Evolutionary conservation across 1,140 invertebrate species (phyloP), one percentile per base, ranked within the genome.

Genomic region (Anastrepha obliqua): DNA sequence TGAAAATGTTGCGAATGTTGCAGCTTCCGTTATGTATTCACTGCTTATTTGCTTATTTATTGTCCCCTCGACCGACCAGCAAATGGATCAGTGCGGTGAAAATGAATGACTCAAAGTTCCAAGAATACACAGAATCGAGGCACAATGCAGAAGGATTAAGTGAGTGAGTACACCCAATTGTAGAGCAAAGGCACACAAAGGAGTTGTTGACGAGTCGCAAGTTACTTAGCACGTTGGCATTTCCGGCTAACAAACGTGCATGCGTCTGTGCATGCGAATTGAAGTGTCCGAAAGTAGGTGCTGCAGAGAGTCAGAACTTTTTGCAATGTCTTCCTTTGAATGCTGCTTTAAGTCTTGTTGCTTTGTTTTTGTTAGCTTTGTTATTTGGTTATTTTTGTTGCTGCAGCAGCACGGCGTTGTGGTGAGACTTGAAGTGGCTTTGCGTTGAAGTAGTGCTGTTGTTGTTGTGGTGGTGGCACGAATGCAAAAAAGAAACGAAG

Each of bases 171-270:
- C 39, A 47, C 9, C 13, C 44, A 74, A 51, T 17, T 17, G 70
- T 29, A 51, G n/a, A 65, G 20, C 5, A 20, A 65, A 39, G 29
- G 1, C 42, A 44, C 15, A 74, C 70, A 74, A 74, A 51, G 42
- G 39, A 47, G 70, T 74, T 74, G 70, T 74, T 74, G 44, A 44
- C 70, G 70, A 74, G 13, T 74, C 47, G 13, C 70, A 74, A 74
- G 70, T 74, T 74, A 74, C 70, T 74, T 74, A 74, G 44, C 70
- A 47, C 70, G 70, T 42, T 74, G 70, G 44, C 44, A 51, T 74
- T 47, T 74, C 70, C 70, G 70, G 70, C 44, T n/a, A n/a, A 9
- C 51, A 58, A 85, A 17, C n/a, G 81, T 85, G 9, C n/a, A 15
- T 81, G 51, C 81, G n/a, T 42, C 81, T 85, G 81, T 86, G 29